A percentile compares a stretch with the other conserved stretches of the same genome.
phyloP scores from a whole-genome alignment of 1,140 invertebrate species.

The Triops longicaudatus region DNA sequence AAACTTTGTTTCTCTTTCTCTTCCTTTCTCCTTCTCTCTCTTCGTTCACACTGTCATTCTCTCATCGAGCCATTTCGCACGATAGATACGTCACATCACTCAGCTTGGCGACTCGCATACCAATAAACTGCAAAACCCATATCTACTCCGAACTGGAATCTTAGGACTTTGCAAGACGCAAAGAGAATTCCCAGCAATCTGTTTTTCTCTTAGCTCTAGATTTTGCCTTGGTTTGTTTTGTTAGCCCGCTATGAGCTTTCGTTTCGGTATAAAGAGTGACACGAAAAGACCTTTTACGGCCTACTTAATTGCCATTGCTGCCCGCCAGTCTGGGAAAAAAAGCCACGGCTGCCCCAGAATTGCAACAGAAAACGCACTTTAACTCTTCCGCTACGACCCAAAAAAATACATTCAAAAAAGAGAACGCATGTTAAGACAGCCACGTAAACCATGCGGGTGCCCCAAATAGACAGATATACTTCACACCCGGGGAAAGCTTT shows the following conservation, averaged over 20 bases:
- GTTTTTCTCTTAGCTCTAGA: neutral
- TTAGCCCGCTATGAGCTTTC: too few species aligned
- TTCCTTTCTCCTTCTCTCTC: neutral
- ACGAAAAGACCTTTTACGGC: neutral
- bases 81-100: neutral
- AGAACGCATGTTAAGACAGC: neutral
- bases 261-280: neutral
- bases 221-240: neutral
- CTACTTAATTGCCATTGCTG: neutral
- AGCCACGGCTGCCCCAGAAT: neutral
- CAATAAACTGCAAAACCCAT: neutral
- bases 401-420: neutral
- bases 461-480: slow-evolving; percentile 7
- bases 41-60: neutral
- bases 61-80: slow-evolving; percentile 5
- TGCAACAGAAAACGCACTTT: neutral
- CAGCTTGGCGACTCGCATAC: slow-evolving; percentile 6
- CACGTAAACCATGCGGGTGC: slow-evolving; percentile 1
- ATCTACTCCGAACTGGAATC: neutral
- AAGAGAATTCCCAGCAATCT: neutral
- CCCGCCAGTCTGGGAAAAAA: neutral
- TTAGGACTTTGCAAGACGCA: neutral
- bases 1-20: neutral
- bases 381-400: neutral
- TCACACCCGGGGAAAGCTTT: slow-evolving; percentile 2